A percentile compares a stretch with the other conserved stretches of the same genome.
Conservation (phyloP, 2,797 vertebrate species). For the Agapornis canus region DNA sequence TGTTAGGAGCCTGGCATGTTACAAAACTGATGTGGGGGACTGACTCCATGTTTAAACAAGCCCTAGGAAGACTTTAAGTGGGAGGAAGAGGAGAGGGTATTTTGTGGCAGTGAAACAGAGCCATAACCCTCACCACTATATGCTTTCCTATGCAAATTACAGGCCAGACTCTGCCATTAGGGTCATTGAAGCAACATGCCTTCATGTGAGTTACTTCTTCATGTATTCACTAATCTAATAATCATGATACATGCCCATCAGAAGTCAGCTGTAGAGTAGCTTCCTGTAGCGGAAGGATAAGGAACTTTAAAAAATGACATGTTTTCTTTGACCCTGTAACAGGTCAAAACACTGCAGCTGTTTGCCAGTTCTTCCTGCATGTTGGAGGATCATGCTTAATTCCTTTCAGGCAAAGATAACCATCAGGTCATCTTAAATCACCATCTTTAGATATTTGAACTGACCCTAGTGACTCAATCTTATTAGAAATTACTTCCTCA, state of each 20-base stretch:
- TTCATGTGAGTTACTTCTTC: background rate
- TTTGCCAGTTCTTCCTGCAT: background rate
- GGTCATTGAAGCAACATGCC: background rate
- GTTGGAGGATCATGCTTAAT: background rate
- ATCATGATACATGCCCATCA: background rate
- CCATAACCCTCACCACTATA: background rate
- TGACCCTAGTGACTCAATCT: background rate
- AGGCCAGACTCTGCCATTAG: background rate
- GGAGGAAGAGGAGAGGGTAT: background rate
- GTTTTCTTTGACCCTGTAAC: background rate
- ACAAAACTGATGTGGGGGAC: background rate
- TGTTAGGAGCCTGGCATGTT: background rate
- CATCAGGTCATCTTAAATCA: background rate
- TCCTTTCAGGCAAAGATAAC: background rate
- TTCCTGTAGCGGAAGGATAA: background rate
- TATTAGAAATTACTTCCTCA: background rate
- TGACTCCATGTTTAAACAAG: background rate
- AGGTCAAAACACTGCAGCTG: background rate
- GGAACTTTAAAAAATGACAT: background rate
- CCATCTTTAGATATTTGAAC: background rate
- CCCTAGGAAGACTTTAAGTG: background rate
- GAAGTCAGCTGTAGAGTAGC: background rate
- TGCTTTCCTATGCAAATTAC: background rate
- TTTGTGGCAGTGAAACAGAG: background rate
- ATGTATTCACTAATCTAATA: rapidly evolving